Conservation (phyloP, 2,888 invertebrate species). For the Zelleria hepariella region DNA sequence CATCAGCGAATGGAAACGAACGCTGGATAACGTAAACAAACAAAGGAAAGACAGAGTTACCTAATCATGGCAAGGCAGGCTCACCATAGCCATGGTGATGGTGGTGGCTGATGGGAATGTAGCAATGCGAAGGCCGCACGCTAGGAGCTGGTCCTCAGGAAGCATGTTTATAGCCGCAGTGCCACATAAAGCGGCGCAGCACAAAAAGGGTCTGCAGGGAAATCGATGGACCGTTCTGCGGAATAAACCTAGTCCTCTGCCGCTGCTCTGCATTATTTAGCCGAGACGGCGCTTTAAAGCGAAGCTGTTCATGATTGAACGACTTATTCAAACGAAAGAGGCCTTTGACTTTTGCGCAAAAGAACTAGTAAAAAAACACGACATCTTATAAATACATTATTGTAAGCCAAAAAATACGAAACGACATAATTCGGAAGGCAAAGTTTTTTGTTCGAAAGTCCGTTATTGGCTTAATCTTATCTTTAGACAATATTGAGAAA, state of each 20-base stretch:
- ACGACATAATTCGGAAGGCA: not conserved
- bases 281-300: not conserved
- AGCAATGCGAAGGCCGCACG: too few species aligned
- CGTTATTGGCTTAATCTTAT: too few species aligned
- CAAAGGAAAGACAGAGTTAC: too few species aligned
- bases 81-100: too few species aligned
- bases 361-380: too few species aligned
- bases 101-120: too few species aligned
- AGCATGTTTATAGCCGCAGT: not conserved
- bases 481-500: too few species aligned
- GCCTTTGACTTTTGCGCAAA: not conserved
- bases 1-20: too few species aligned
- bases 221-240: not conserved
- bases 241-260: not conserved
- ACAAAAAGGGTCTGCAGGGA: not conserved
- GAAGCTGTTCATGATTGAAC: not conserved
- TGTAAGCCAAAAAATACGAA: not conserved
- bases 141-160: too few species aligned
- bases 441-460: too few species aligned
- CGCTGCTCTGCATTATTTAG: not conserved
- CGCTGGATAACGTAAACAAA: too few species aligned
- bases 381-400: not conserved
- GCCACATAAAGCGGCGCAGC: not conserved
- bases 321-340: not conserved
- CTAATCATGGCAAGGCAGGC: too few species aligned